phyloP scores from a whole-genome alignment of 2,888 invertebrate species.

The Oeneis ivallda region DNA sequence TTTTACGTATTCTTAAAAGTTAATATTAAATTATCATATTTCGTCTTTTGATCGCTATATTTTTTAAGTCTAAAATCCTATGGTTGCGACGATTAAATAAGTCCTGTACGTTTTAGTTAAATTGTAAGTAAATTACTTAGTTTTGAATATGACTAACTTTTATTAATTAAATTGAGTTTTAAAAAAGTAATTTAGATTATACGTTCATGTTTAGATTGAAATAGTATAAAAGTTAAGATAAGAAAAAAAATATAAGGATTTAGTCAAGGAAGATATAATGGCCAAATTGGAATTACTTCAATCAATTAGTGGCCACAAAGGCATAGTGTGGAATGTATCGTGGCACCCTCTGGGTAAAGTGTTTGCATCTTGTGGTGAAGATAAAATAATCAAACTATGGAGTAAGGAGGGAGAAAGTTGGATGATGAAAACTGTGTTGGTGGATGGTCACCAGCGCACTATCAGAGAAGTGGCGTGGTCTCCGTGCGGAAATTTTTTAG shows the following conservation, averaged over 20 bases:
- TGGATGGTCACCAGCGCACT: conserved; percentile 96
- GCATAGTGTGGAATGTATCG: conserved; percentile 93
- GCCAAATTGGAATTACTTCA: conserved; percentile 84
- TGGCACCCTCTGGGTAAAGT: conserved; percentile 93
- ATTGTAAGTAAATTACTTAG: too few relatives aligned
- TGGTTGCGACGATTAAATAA: too few relatives aligned
- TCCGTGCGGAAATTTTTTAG: conserved; percentile 95
- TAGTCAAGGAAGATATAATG: conserved; percentile 59
- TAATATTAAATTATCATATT: too few relatives aligned
- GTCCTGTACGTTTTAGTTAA: too few relatives aligned
- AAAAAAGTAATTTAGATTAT: not conserved
- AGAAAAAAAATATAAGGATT: conserved; percentile 13
- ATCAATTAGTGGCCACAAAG: conserved; percentile 88
- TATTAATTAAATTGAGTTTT: not conserved
- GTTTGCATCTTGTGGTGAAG: conserved; percentile 96
- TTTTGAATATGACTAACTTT: too few relatives aligned
- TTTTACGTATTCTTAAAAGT: too few relatives aligned
- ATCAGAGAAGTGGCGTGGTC: conserved; percentile 97
- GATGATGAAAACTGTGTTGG: conserved; percentile 91
- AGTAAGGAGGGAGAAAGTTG: conserved; percentile 86
- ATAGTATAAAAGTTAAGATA: not conserved
- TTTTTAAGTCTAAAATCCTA: too few relatives aligned
- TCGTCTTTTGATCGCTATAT: too few relatives aligned
- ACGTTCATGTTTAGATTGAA: too few relatives aligned
- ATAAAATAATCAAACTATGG: conserved; percentile 95